These are phyloP conservation scores for Dorcus hopei DNA, from an alignment of 2,888 invertebrate species.

Conservation along the genomic window DNA sequence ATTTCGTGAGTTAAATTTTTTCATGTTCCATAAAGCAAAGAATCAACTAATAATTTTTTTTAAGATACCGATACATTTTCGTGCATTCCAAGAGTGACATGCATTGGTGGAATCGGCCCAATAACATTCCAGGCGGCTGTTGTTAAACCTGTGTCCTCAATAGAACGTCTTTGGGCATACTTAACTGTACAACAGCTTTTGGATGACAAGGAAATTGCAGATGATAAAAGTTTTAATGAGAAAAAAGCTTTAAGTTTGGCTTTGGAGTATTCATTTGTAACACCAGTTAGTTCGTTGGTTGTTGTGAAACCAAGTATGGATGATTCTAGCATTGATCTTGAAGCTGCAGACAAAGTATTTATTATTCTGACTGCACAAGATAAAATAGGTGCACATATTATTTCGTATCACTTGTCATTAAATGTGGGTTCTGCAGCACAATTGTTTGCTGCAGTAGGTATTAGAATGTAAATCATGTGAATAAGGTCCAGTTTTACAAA, in stretches of 20 bases:
- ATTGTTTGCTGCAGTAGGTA: too few species aligned
- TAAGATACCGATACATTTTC: not conserved
- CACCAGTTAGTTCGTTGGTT: constrained; percentile 64
- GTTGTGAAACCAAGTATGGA: constrained; percentile 62
- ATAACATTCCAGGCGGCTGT: constrained; percentile 35
- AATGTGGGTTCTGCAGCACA: too few species aligned
- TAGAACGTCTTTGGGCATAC: constrained; percentile 61
- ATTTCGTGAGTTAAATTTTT: constrained; percentile 27
- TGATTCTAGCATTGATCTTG: constrained; percentile 50
- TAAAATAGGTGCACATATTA: too few species aligned
- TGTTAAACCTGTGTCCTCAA: constrained; percentile 33
- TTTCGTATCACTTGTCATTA: too few species aligned
- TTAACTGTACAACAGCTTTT: constrained; percentile 63
- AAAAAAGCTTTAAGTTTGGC: constrained; percentile 42
- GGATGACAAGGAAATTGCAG: constrained; percentile 49
- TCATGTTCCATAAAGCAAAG: not conserved
- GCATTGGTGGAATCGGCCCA: constrained; percentile 28
- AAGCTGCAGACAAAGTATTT: constrained; percentile 37
- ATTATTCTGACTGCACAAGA: too few species aligned
- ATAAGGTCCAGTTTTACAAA: too few species aligned
- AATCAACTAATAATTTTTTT: not conserved
- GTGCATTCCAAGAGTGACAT: constrained; percentile 23
- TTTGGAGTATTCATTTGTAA: constrained; percentile 65
- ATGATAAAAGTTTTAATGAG: constrained; percentile 40
- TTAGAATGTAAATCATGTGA: too few species aligned